Percentiles rank a stretch among this genome's conserved stretches.
Conservation (phyloP, 2,888 invertebrate genomes). For the Sipha maydis region DNA sequence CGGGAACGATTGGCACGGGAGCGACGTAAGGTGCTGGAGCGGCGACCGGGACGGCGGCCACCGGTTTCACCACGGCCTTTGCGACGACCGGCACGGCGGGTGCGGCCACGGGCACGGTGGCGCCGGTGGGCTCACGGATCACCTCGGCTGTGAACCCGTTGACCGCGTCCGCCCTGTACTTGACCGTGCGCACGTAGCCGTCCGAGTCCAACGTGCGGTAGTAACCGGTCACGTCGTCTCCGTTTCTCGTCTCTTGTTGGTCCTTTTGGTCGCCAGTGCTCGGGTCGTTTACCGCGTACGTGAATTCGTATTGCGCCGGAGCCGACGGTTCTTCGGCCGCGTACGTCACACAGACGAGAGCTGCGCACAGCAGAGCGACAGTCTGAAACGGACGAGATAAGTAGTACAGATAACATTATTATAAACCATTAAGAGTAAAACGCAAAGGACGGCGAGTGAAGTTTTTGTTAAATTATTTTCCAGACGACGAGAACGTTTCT, state of each 20-base stretch:
- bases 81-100: background rate
- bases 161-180: constrained; percentile 65
- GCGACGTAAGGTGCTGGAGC: background rate
- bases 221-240: constrained; percentile 65
- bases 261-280: constrained; percentile 65
- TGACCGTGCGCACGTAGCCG: constrained; percentile 64
- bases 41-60: background rate
- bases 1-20: background rate
- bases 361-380: background rate
- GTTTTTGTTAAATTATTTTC: too few species aligned
- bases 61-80: constrained; percentile 9
- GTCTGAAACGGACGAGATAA: background rate
- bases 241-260: constrained; percentile 65
- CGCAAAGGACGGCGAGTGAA: too few species aligned
- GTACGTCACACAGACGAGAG: background rate
- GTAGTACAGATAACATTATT: too few species aligned
- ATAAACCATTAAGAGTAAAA: too few species aligned
- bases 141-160: constrained; percentile 65
- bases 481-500: too few species aligned
- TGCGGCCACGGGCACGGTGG: background rate
- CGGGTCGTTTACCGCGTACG: constrained; percentile 65
- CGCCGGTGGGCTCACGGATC: constrained; percentile 2
- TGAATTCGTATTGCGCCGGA: constrained; percentile 65
- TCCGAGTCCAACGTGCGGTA: constrained; percentile 65
- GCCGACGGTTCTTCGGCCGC: constrained; percentile 54